Conservation (phyloP, 2,797 vertebrate genomes). For the Threskiornis aethiopicus region DNA sequence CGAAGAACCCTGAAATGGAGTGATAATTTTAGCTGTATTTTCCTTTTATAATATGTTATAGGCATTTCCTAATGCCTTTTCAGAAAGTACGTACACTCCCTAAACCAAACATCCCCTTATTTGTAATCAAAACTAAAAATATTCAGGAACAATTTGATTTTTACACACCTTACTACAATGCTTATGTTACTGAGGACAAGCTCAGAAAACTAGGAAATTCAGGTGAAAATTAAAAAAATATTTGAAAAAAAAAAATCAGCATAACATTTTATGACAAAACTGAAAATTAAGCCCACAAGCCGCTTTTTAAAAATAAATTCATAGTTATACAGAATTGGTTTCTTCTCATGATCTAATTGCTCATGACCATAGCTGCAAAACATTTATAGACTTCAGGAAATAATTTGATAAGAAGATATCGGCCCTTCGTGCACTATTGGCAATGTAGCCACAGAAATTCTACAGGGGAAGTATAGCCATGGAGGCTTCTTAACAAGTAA, state of each 20-base stretch:
- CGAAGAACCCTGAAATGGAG: background rate
- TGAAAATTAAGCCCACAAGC: background rate
- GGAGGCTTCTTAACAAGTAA: background rate
- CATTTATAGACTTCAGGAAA: background rate
- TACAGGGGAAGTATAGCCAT: background rate
- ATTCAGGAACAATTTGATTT: background rate
- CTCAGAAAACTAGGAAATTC: background rate
- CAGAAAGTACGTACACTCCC: background rate
- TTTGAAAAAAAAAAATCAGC: background rate
- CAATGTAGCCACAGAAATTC: background rate
- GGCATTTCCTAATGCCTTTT: background rate
- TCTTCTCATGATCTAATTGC: background rate
- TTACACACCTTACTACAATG: background rate
- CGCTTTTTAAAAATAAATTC: background rate
- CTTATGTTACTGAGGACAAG: fast-evolving
- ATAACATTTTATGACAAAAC: background rate
- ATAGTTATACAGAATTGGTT: background rate
- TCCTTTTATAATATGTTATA: background rate
- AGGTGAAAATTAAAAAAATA: background rate
- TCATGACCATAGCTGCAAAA: background rate
- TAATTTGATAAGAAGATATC: background rate
- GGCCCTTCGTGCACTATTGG: background rate
- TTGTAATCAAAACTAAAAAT: background rate
- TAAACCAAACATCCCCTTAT: background rate
- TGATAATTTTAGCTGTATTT: background rate